phyloP scores from a whole-genome alignment of 2,113 vertebrate species.

The Poecilia latipinna region DNA sequence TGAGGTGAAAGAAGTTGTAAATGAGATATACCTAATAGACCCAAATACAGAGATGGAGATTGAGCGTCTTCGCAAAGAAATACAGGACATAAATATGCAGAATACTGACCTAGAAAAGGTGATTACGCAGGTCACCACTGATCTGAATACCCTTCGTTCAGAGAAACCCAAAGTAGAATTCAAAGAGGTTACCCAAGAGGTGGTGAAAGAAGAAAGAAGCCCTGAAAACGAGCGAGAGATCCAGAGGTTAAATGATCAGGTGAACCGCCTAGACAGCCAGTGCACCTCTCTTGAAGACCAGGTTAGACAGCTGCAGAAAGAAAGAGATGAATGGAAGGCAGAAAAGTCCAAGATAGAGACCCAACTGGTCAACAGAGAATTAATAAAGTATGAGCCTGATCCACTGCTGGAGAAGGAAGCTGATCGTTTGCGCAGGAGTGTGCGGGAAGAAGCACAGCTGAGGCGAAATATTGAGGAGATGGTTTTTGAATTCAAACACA shows the following conservation, averaged over 20 bases:
- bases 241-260: conserved; percentile 87
- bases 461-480: conserved; percentile 85
- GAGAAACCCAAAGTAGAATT: conserved; percentile 88
- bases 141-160: conserved; percentile 80
- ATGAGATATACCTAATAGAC: conserved; percentile 88
- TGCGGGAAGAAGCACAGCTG: conserved; percentile 85
- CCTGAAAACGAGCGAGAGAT: conserved; percentile 92
- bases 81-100: conserved; percentile 79
- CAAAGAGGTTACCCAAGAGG: conserved; percentile 90
- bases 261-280: conserved; percentile 81
- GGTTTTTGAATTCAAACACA: conserved; percentile 90
- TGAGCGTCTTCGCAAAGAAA: conserved; percentile 79
- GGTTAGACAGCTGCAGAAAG: conserved; percentile 81
- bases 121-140: conserved; percentile 75
- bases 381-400: conserved; percentile 90
- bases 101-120: conserved; percentile 77
- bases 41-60: conserved; percentile 90
- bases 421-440: conserved; percentile 86
- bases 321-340: conserved; percentile 87
- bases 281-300: conserved; percentile 81
- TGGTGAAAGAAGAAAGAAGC: conserved; percentile 89
- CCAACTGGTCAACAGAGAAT: conserved; percentile 87
- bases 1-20: conserved; percentile 90
- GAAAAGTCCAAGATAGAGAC: conserved; percentile 95
- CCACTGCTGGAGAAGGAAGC: conserved; percentile 93